Evolutionary conservation across 2,113 vertebrate species (phyloP), one percentile per base, ranked within the genome.

Genomic region (Ibidorhyncha struthersii): DNA sequence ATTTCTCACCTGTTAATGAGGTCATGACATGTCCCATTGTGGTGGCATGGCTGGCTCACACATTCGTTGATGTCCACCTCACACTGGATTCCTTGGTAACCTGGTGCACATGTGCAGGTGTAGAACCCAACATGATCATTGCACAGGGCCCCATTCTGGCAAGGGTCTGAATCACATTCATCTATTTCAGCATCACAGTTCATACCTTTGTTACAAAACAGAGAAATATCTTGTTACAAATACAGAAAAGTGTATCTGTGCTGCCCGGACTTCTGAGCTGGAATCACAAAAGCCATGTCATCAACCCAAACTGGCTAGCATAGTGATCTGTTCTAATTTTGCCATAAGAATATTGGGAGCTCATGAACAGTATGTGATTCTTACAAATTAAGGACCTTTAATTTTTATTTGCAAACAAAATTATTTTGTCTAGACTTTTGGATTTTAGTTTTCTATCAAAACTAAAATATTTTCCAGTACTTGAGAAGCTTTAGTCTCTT

Each of bases 111-210:
- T 84, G 98, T 96, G 70, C 99, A 99, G 58, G 87, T 97, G 98
- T 99, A 99, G 83, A 96, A 93, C 47, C 99, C 99, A 34, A 99
- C 53, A 2, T 98, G 95, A 93, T 99, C 99, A 36, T 45, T 92
- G 96, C 99, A 99, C 40, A 97, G 98, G 83, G 98, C 99, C 16
- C 99, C 98, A 4, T 99, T 99, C 97, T 98, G 98, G 96, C 99
- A 99, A 61, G 99, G 99, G 1, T 62, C 90, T 2, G 96, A 98
- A 55, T 98, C 98, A 29, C 99, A 99, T 96, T 99, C 99, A 71
- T 99, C 98, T 52, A 99, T 98, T 95, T 99, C 99, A 65, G 93
- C 88, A 62, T 99, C 99, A 45, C 99, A 99, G 95, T 99, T 99
- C 67, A 99, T 56, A n/a, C 99, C 99, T 99, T 82, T 5, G 61